Base-by-base conservation (phyloP, 2,113 vertebrate genomes). In the Oncorhynchus clarkii region DNA sequence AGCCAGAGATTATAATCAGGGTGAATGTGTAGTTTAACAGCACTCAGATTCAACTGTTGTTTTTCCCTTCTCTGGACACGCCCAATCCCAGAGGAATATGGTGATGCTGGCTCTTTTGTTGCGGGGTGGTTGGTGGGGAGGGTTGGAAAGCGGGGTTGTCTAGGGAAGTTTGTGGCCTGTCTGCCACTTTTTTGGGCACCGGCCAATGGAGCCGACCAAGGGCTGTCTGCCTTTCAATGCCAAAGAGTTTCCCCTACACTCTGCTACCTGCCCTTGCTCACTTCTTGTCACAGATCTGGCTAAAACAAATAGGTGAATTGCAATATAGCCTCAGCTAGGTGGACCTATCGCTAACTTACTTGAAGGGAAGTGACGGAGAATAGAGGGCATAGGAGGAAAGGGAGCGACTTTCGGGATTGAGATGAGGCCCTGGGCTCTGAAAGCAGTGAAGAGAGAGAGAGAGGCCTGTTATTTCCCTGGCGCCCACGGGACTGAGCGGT, bases 401-500 rank as follows among this genome's bases (percentile, higher is more conserved):
- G 27, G 16, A 29, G 16, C 20, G 0, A 68, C 67, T 20, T 68
- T 9, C 27, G 20, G 31, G 67, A 34, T 34, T 39, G 67, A 34
- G 67, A 68, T 31, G 13, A 16, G 31, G 29, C 67, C 27, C 26
- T 67, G 65, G 65, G 65, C 65, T 29, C 65, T 67, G 65, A 26
- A 5, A 67, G 65, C 14, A 14, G 26, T 1, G 26, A 13, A 68
- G 67, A 31, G 65, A 31, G 65, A 67, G 65, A 67, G 27, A 16
- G 5, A 68, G 67, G 39, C 45, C 45, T 70, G 45, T 49, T 48
- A 49, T 70, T 49, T 48, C 34, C 68, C 9, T 70, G 34, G 45
- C 68, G 68, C 34, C 68, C 22, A 70, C 39, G 45, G 60, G 60
- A n/a, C 31, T 65, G 29, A 22, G 71, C 31, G 16, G 72, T 51